Percentiles rank a stretch among this genome's conserved stretches.
These are phyloP conservation scores for Drosophila ohnishii DNA, from an alignment of 1,140 invertebrate species.

Conservation along the genomic window DNA sequence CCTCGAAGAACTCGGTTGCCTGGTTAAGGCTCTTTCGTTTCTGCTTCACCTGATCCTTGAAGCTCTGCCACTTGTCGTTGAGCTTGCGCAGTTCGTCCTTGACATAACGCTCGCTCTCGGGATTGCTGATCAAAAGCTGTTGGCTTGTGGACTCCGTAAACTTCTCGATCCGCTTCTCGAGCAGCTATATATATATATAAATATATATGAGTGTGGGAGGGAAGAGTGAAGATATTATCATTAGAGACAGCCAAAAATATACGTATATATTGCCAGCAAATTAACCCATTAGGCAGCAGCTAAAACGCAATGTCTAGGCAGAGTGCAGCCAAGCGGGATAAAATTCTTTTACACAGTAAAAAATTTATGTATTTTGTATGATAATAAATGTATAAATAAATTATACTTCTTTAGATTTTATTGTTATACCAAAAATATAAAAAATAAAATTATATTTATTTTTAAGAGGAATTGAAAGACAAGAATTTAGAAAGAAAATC, in stretches of 20 bases:
- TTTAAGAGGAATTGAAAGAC: too few species aligned
- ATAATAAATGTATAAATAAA: not conserved
- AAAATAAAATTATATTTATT: too few species aligned
- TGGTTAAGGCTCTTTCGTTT: constrained; percentile 85
- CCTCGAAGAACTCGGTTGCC: constrained; percentile 85
- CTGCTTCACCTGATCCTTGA: constrained; percentile 88
- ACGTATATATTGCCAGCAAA: constrained; percentile 28
- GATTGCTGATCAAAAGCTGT: constrained; percentile 85
- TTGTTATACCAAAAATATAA: too few species aligned
- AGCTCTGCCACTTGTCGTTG: constrained; percentile 88
- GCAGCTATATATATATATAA: constrained; percentile 83
- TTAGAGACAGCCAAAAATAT: constrained; percentile 54
- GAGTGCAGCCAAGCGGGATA: constrained; percentile 40
- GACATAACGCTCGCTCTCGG: constrained; percentile 86
- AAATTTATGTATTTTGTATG: not conserved
- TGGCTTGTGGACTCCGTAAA: constrained; percentile 88
- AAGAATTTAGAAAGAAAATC: too few species aligned
- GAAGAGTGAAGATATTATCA: constrained; percentile 7
- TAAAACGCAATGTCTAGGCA: constrained; percentile 50
- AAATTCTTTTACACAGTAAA: constrained; percentile 3
- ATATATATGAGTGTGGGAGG: not conserved
- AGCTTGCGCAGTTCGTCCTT: constrained; percentile 87
- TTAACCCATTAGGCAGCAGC: constrained; percentile 42
- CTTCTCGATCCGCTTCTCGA: constrained; percentile 89
- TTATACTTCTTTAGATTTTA: too few species aligned